phyloP scores from a whole-genome alignment of 2,888 invertebrate genomes.

The Phortica okadai region DNA sequence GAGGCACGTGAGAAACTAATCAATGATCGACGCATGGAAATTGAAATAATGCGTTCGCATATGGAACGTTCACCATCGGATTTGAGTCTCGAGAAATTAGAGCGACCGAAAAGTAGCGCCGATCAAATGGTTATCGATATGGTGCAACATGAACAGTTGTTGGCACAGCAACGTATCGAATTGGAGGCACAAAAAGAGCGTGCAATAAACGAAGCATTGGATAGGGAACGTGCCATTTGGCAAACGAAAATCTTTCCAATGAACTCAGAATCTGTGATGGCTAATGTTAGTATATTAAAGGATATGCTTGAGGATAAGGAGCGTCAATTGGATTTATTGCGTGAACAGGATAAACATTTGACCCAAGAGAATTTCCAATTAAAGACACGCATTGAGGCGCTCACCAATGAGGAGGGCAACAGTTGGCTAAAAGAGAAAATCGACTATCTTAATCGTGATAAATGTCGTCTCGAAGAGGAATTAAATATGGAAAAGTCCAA shows the following conservation, averaged over 20 bases:
- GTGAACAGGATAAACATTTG: conserved; percentile 80
- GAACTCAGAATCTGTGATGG: conserved; percentile 73
- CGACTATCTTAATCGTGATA: conserved; percentile 78
- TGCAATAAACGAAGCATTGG: conserved; percentile 78
- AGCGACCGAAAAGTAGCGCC: conserved; percentile 79
- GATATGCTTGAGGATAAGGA: conserved; percentile 85
- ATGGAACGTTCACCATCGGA: conserved; percentile 88
- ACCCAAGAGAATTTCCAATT: conserved; percentile 82
- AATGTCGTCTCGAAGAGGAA: conserved; percentile 76
- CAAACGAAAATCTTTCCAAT: conserved; percentile 64
- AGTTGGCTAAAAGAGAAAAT: conserved; percentile 77
- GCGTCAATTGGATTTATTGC: conserved; percentile 81
- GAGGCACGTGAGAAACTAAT: conserved; percentile 84
- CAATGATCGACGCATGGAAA: conserved; percentile 85
- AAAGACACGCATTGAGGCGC: conserved; percentile 82
- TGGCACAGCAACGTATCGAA: conserved; percentile 83
- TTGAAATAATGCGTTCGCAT: conserved; percentile 85
- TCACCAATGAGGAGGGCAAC: conserved; percentile 82
- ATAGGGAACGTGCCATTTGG: conserved; percentile 77
- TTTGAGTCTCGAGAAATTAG: conserved; percentile 86
- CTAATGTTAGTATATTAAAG: conserved; percentile 82
- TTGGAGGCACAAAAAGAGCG: conserved; percentile 78
- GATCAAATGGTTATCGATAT: conserved; percentile 60
- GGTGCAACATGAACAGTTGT: conserved; percentile 80
- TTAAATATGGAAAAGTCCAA: conserved; percentile 74